Conservation (phyloP, 2,888 invertebrate species). For the Ectemnius lituratus region DNA sequence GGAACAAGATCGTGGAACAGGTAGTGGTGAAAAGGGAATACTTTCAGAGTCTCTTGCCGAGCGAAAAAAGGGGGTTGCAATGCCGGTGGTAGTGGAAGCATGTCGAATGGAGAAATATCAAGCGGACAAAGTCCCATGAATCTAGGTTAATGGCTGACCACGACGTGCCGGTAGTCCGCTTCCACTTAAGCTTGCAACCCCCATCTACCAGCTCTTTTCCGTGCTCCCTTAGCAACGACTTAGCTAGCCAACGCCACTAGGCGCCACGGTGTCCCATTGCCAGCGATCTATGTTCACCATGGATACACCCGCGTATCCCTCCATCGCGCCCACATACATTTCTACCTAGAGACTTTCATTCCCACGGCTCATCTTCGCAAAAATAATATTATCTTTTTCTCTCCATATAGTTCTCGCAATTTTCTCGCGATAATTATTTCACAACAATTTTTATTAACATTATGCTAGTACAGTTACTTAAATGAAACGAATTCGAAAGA, state of each 20-base stretch:
- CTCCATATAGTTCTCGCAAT: too few relatives aligned
- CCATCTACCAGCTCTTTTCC: slow-evolving; percentile 12
- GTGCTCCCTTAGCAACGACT: slow-evolving; percentile 61
- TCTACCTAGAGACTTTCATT: too few relatives aligned
- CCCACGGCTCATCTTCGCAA: too few relatives aligned
- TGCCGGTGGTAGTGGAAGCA: not conserved
- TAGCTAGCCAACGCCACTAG: slow-evolving; percentile 44
- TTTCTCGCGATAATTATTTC: not conserved
- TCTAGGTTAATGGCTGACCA: slow-evolving; percentile 58
- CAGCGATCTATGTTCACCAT: slow-evolving; percentile 42
- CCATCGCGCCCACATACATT: too few relatives aligned
- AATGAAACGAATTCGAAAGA: too few relatives aligned
- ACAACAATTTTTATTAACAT: too few relatives aligned
- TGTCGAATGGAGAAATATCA: slow-evolving; percentile 25
- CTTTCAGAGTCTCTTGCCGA: too few relatives aligned
- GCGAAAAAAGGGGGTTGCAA: not conserved
- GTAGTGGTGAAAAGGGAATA: too few relatives aligned
- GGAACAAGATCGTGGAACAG: too few relatives aligned
- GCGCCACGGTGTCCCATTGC: slow-evolving; percentile 65
- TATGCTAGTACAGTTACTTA: too few relatives aligned
- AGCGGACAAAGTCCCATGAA: slow-evolving; percentile 33
- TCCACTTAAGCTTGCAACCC: slow-evolving; percentile 49
- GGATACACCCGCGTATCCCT: slow-evolving; percentile 8
- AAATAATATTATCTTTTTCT: too few relatives aligned
- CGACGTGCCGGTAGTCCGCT: slow-evolving; percentile 33